Percentiles rank a stretch among this genome's conserved stretches.
phyloP scores from a whole-genome alignment of 2,888 invertebrate genomes.

The Amitus sp. region DNA sequence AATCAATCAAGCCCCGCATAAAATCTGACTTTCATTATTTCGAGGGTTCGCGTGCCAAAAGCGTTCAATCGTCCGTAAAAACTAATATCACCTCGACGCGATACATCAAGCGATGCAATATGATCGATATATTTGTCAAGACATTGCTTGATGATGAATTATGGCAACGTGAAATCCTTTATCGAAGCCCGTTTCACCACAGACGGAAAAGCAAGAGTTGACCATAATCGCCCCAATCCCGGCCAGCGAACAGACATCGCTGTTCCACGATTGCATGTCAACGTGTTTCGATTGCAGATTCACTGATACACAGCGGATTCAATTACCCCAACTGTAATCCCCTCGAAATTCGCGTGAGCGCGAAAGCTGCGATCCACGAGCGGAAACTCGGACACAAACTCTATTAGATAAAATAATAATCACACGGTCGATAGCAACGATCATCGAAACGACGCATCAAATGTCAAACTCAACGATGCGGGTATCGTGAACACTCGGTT shows the following conservation, averaged over 20 bases:
- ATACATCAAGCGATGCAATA: background rate
- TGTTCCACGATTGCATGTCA: slow-evolving; percentile 37
- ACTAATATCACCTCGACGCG: background rate
- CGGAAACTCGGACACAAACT: slow-evolving; percentile 17
- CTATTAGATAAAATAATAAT: slow-evolving; percentile 13
- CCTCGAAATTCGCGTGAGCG: slow-evolving; percentile 30
- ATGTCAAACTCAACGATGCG: background rate
- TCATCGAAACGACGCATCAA: background rate
- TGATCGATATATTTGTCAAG: slow-evolving; percentile 24
- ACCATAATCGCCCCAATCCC: slow-evolving; percentile 19
- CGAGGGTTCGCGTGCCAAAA: background rate
- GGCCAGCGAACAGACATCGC: slow-evolving; percentile 16
- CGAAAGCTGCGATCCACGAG: background rate
- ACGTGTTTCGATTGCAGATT: slow-evolving; percentile 40
- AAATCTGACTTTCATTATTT: background rate
- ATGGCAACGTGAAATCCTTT: slow-evolving; percentile 19
- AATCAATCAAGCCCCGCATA: background rate
- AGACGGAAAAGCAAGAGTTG: slow-evolving; percentile 7
- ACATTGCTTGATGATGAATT: slow-evolving; percentile 20
- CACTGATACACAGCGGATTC: slow-evolving; percentile 40
- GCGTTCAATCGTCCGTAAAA: background rate
- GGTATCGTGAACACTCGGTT: slow-evolving; percentile 13
- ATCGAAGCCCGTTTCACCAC: slow-evolving; percentile 11
- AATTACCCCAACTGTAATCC: slow-evolving; percentile 38
- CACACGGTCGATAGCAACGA: background rate